These are phyloP conservation scores for Diarsia brunnea DNA, from an alignment of 2,888 invertebrate genomes.

Conservation along the genomic window DNA sequence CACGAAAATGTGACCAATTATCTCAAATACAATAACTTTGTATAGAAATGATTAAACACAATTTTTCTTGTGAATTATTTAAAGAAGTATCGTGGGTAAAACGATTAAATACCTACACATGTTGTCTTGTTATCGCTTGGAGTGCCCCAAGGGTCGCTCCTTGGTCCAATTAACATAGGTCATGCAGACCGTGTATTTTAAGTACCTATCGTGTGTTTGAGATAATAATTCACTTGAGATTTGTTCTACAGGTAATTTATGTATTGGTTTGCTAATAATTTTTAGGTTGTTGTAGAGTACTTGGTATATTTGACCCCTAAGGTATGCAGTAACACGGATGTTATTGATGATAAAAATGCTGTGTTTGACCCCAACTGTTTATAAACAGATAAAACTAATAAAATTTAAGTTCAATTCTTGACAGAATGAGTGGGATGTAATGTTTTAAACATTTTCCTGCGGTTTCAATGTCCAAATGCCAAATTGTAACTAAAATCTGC, in stretches of 20 bases:
- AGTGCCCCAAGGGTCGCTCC: slow-evolving; percentile 76
- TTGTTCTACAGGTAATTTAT: slow-evolving; percentile 39
- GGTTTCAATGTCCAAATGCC: background rate
- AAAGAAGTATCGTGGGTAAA: slow-evolving; percentile 50
- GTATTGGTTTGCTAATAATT: too few relatives aligned
- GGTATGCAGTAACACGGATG: slow-evolving; percentile 14
- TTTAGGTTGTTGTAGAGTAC: background rate
- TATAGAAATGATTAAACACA: slow-evolving; percentile 10
- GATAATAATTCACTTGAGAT: slow-evolving; percentile 26
- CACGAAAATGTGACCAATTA: slow-evolving; percentile 28
- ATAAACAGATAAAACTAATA: background rate
- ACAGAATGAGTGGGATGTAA: background rate
- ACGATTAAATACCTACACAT: slow-evolving; percentile 64
- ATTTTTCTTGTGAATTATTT: slow-evolving; percentile 28
- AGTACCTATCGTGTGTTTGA: slow-evolving; percentile 33
- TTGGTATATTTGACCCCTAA: background rate
- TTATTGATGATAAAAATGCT: slow-evolving; percentile 4
- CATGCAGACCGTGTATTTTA: slow-evolving; percentile 66
- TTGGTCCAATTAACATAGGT: slow-evolving; percentile 82
- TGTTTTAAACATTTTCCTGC: background rate
- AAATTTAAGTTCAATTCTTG: background rate
- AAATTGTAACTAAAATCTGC: background rate
- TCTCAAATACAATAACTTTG: slow-evolving; percentile 1
- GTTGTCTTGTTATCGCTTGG: slow-evolving; percentile 68
- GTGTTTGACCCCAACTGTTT: background rate